Base-by-base conservation (phyloP, 1,140 invertebrate genomes). In the Hyles vespertilio region DNA sequence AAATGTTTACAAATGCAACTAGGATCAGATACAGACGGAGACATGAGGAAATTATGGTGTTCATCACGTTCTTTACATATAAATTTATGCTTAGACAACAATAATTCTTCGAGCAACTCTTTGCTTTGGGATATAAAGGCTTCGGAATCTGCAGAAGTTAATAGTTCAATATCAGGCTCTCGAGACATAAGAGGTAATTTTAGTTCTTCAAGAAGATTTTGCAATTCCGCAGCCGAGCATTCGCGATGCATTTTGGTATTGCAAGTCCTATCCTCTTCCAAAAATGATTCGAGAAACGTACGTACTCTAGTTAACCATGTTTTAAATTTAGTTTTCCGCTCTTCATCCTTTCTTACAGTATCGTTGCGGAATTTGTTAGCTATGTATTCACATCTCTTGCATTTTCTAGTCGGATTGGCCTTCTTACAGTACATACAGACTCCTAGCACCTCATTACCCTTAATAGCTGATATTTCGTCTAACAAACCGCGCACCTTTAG, bases 401-500 rank as follows among this genome's bases (percentile, higher is more conserved):
- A 79, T 50, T 69, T 72, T n/a, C 54, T 46, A 9, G 59, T 43
- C 7, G 51, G 46, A 53, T 67, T 72, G 32, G 48, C 49, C 45
- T 54, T 44, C 48, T 67, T 70, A 61, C 76, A 79, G 40, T 71
- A 58, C 10, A 67, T 58, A 50, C 76, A 79, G 40, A 76, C 50
- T 4, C 65, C 70, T n/a, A 65, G 33, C 2, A 70, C 47, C 49
- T 70, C 59, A 46, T 76, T 68, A 56, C 61, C 65, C 50, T 50
- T 70, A 54, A 79, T 74, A 12, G 44, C 48, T 51, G 54, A 55
- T 44, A 76, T 59, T 54, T 76, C 61, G 9, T 68, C 63, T 46
- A 79, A 43, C 44, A 76, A 48, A 34, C 49, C 56, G 4, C 61
- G 67, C 2, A 72, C 63, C 60, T 57, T 54, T 46, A 68, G 61